Evolutionary conservation across 2,113 vertebrate species (phyloP), one percentile per base, ranked within the genome.

Genomic region (Orientallactaga bullata): DNA sequence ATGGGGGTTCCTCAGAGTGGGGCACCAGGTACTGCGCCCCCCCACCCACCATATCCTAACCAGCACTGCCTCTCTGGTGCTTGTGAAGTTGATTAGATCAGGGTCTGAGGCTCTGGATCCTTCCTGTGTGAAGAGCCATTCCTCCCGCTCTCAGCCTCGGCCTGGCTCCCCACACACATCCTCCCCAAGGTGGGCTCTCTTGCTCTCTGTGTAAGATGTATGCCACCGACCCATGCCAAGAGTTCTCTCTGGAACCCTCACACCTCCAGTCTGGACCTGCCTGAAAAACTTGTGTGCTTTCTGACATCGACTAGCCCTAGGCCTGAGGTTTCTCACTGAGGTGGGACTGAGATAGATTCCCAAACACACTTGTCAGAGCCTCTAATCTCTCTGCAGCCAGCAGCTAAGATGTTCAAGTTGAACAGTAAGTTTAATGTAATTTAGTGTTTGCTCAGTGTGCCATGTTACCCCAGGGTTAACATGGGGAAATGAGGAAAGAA

Each of bases 381-480:
- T 66, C 68, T 91, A 84, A 94, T 91, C 39, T 91, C 68, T 94
- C 85, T 69, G 84, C 47, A 91, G 69, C 89, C 85, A 85, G 81
- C 77, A 95, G 95, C 89, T 88, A 85, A 95, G 85, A 73, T 84
- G 85, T 91, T 94, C 81, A 69, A 93, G 87, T 66, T 73, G 92
- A 95, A 73, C 51, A 85, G 21, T 5, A 60, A 78, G 39, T 91
- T 85, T 87, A 90, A 96, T 95, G 77, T 79, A 91, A 96, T 95
- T 96, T 96, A 78, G 65, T 94, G 51, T 95, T 95, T 93, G 86
- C 85, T 92, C 92, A 74, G 81, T 51, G 81, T 63, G 51, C 47
- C 77, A 58, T 81, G 77, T 77, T 94, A 88, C 89, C 95, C 97
- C 68, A 82, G 90, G 93, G 96, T 85, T 94, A 89, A 73, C 87